phyloP scores from a whole-genome alignment of 2,888 invertebrate species.

The Acanthosepion pharaonis region DNA sequence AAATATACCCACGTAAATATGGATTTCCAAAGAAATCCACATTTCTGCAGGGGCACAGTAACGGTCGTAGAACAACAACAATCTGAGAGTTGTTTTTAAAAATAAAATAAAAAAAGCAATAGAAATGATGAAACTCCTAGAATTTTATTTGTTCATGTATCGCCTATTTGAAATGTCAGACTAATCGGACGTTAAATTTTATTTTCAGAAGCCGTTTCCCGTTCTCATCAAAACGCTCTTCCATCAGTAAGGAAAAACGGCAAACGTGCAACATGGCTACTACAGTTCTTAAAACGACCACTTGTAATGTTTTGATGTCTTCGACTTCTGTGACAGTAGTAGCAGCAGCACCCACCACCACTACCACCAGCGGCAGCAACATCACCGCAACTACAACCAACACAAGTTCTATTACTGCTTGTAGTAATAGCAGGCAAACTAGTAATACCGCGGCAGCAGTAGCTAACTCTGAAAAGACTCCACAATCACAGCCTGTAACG shows the following conservation, averaged over 20 bases:
- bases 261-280: background rate
- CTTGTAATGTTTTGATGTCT: conserved; percentile 36
- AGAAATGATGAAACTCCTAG: background rate
- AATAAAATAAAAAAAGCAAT: too few relatives aligned
- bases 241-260: background rate
- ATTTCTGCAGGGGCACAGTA: too few relatives aligned
- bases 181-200: background rate
- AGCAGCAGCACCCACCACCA: background rate
- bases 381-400: conserved; percentile 8
- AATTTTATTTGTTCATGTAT: too few relatives aligned
- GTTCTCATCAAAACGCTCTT: background rate
- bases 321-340: conserved; percentile 24
- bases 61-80: too few relatives aligned
- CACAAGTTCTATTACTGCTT: background rate
- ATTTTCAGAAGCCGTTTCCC: conserved; percentile 35
- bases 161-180: too few relatives aligned
- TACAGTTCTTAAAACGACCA: background rate
- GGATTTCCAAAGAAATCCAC: too few relatives aligned
- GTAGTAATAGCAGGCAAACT: background rate
- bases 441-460: background rate
- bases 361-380: background rate
- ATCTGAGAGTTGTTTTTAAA: too few relatives aligned
- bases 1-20: too few relatives aligned
- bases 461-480: background rate
- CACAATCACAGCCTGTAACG: background rate